Percentiles rank a stretch among this genome's conserved stretches.
Conservation (phyloP, 2,888 invertebrate genomes). For the Campoletis raptor region DNA sequence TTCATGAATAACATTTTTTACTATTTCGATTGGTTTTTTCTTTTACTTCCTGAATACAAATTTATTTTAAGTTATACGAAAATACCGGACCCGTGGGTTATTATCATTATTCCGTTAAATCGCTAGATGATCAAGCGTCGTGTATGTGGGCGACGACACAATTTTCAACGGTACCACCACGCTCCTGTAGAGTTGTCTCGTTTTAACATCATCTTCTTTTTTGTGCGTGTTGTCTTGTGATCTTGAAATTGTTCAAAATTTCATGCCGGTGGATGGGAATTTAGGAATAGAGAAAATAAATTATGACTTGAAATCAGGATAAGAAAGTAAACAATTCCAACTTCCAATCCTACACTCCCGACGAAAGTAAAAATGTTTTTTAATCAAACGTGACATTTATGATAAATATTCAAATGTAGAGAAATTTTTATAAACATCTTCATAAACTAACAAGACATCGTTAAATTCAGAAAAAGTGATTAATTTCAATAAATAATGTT, state of each 20-base stretch:
- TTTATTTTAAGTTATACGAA: neutral
- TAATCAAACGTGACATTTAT: neutral
- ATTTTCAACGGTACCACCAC: slow-evolving; percentile 54
- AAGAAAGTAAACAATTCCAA: neutral
- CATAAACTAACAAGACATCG: neutral
- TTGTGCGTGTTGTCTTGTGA: neutral
- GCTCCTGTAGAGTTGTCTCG: slow-evolving; percentile 4
- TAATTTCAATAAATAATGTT: neutral
- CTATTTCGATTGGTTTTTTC: neutral
- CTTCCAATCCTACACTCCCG: neutral
- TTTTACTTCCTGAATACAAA: neutral
- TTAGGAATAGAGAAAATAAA: neutral
- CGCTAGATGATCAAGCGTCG: slow-evolving; percentile 39
- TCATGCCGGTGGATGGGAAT: neutral
- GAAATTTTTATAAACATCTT: neutral
- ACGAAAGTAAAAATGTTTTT: slow-evolving; percentile 1
- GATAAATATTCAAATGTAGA: neutral
- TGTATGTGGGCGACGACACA: slow-evolving; percentile 61
- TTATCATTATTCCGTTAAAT: slow-evolving; percentile 71
- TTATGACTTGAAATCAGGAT: neutral
- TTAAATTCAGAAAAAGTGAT: neutral
- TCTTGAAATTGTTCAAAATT: neutral
- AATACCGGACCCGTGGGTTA: neutral
- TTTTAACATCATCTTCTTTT: neutral
- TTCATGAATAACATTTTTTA: neutral